Percentiles rank a stretch among this genome's conserved stretches.
Conservation (phyloP, 2,888 invertebrate species). For the Coenonympha glycerion region DNA sequence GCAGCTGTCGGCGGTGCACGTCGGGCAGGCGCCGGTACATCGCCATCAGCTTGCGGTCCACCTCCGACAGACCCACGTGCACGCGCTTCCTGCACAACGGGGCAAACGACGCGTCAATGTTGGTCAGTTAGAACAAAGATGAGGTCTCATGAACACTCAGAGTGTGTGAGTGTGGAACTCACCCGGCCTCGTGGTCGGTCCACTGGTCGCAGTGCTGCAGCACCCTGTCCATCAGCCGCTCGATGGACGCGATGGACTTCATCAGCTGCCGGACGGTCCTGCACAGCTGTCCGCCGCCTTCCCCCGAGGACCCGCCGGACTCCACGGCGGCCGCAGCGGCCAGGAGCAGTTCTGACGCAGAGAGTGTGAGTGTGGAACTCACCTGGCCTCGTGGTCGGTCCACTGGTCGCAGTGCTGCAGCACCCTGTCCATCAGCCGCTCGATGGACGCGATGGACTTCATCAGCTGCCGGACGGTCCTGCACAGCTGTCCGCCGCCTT, state of each 20-base stretch:
- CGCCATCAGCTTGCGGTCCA: constrained; percentile 67
- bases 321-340: constrained; percentile 40
- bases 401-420: constrained; percentile 59
- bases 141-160: too few relatives aligned
- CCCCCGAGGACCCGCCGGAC: constrained; percentile 23
- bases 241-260: constrained; percentile 64
- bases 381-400: constrained; percentile 48
- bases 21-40: constrained; percentile 67
- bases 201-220: constrained; percentile 59
- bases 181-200: constrained; percentile 48
- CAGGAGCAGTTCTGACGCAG: constrained; percentile 48
- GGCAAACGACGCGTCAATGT: too few relatives aligned
- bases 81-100: constrained; percentile 52
- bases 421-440: constrained; percentile 64
- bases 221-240: constrained; percentile 64
- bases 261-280: constrained; percentile 57
- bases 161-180: too few relatives aligned
- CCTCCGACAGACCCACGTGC: constrained; percentile 60
- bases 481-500: constrained; percentile 39
- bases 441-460: constrained; percentile 64
- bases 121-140: too few relatives aligned
- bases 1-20: constrained; percentile 61
- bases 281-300: constrained; percentile 39
- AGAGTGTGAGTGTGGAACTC: too few relatives aligned
- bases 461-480: constrained; percentile 57